A percentile compares a stretch with the other conserved stretches of the same genome.
Conservation (phyloP, 2,113 vertebrate species). For the Globicephala melas region DNA sequence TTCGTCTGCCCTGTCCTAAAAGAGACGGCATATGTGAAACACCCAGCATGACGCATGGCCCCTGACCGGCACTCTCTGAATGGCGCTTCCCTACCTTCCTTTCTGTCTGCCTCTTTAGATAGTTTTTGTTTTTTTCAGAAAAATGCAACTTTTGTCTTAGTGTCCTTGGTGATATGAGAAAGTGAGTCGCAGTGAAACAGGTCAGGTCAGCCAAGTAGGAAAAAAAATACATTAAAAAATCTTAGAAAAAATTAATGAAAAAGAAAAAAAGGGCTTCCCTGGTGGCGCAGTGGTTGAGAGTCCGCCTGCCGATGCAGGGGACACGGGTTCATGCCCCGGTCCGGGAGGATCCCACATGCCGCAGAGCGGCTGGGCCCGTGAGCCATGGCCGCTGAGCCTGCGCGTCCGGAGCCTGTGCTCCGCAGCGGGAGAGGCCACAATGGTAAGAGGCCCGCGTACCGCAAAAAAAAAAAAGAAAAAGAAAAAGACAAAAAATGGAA, state of each 20-base stretch:
- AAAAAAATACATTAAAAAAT: background rate
- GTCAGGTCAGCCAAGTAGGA: background rate
- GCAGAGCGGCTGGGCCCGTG: too few relatives aligned
- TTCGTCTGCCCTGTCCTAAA: background rate
- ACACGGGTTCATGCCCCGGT: fast-evolving
- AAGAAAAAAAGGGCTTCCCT: background rate
- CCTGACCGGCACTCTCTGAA: background rate
- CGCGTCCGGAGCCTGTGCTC: too few relatives aligned
- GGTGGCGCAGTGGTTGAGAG: too few relatives aligned
- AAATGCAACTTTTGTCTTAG: background rate
- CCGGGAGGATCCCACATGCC: too few relatives aligned
- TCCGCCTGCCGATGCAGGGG: too few relatives aligned
- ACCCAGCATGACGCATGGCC: fast-evolving
- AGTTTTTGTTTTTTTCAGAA: background rate
- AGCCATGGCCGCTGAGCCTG: too few relatives aligned
- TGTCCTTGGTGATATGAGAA: background rate
- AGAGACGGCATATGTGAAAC: background rate
- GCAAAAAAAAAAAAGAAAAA: background rate
- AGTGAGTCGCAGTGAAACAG: background rate
- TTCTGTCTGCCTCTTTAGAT: background rate
- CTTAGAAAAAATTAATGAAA: background rate
- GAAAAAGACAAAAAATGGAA: background rate
- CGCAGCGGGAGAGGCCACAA: too few relatives aligned
- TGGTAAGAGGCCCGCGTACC: fast-evolving
- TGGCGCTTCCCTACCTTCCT: background rate